Evolutionary conservation across 2,113 vertebrate genomes (phyloP), one percentile per base, ranked within the genome.

Genomic region (Aythya baeri): DNA sequence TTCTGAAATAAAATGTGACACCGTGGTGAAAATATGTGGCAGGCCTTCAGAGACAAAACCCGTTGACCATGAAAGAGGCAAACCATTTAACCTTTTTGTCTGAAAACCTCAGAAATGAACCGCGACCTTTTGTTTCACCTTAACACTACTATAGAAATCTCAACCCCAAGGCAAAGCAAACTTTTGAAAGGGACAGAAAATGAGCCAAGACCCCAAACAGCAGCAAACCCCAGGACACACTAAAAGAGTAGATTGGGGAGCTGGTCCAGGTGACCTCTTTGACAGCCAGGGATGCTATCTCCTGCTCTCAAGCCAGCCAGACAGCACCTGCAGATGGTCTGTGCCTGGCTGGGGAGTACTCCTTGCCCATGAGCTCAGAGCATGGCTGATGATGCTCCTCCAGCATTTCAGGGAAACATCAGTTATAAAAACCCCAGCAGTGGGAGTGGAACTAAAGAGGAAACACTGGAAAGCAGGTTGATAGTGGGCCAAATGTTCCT

Each of bases 291-390:
- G 34, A 62, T n/a, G 68, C 50, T 86, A 34, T 46, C 10, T 14
- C 9, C 25, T 32, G 32, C 50, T 74, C 43, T 63, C 77, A 80
- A 91, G 65, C 12, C 61, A 59, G 34, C 38, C 61, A 67, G 34
- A 32, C 6, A 66, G 20, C 3, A 2, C 2, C 23, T 1, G 1
- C 3, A 21, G 65, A 21, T 67, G 18, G 18, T 23, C 61, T 11
- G 7, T 12, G 4, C 22, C 41, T 74, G 54, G 41, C 16, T 67
- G n/a, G 31, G 10, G 26, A 94, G 54, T 3, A 46, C 3, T 3
- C 4, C 12, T 44, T 3, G 1, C 13, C n/a, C 27, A 21, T 11
- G 11, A 68, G 27, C 17, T 68, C 25, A 41, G 46, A 74, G 61
- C 23, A 4, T 0, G 25, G 63, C 31, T 88, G 63, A 62, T 21